Evolutionary conservation across 2,113 vertebrate genomes (phyloP), one percentile per base, ranked within the genome.

Genomic region (Scytalopus superciliaris): DNA sequence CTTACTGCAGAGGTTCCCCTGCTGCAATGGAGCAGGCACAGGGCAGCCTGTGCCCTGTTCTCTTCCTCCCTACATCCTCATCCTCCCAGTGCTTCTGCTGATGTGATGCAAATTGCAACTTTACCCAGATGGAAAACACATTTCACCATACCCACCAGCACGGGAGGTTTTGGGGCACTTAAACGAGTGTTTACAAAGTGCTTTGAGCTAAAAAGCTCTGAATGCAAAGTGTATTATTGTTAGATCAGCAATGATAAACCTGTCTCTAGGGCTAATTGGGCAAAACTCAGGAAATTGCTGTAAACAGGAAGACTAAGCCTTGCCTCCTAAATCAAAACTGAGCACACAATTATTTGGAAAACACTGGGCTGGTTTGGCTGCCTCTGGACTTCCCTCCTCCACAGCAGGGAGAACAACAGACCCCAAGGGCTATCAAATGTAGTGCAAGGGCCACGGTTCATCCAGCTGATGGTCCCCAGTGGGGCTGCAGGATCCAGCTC

Each of bases 201-300:
- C 94, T 97, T 92, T 95, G 95, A 97, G 96, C 93, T 94, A 59
- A 68, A 96, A 94, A 90, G 92, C 90, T 75, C 96, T 73, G 83
- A 81, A 89, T 44, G 94, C 95, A 94, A 92, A 93, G 92, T 90
- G 18, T 95, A 86, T 94, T 93, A 96, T 95, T 96, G 88, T 96
- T 97, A 97, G 94, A 96, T 95, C 94, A 49, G 96, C 56, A 22
- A 90, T n/a, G 96, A 96, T 96, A 97, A 96, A 96, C 92, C 86
- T 84, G 94, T 88, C 96, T 93, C 94, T 92, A 1, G 15, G 73
- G 93, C 95, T 97, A 95, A 96, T 92, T 95, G 96, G 95, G 94
- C 96, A 94, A 95, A 96, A 17, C 96, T 86, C 96, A 95, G 96
- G 96, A 92, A 89, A 90, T 25, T 30, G 92, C 96, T 95, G 93